These are phyloP conservation scores for Eidolon dupreanum DNA, from an alignment of 2,797 vertebrate genomes.

Conservation along the genomic window DNA sequence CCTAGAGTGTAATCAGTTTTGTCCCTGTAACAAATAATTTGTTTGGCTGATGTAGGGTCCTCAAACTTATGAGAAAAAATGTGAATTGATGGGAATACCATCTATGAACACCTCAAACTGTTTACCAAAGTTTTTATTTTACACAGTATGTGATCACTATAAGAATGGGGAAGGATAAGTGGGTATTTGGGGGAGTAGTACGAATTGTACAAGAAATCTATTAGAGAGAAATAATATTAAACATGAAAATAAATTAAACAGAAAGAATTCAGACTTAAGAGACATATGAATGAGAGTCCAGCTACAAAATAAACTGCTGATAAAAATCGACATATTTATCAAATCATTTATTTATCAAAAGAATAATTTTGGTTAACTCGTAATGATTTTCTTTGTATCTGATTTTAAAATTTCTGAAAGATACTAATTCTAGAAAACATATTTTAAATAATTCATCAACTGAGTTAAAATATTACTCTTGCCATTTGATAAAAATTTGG, in stretches of 20 bases:
- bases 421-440: not conserved
- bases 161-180: not conserved
- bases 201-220: not conserved
- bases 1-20: not conserved
- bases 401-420: not conserved
- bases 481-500: not conserved
- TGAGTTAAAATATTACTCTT: not conserved
- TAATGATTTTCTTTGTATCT: not conserved
- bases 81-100: not conserved
- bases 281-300: not conserved
- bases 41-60: not conserved
- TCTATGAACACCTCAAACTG: not conserved
- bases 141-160: not conserved
- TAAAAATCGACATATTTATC: not conserved
- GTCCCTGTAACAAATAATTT: not conserved
- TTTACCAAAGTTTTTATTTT: not conserved
- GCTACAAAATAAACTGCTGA: not conserved
- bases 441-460: not conserved
- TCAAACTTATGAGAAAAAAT: not conserved
- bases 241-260: not conserved
- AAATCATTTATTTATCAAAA: not conserved
- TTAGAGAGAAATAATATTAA: not conserved
- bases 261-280: not conserved
- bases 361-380: not conserved
- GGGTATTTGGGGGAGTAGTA: accelerated